A percentile compares a stretch with the other conserved stretches of the same genome.
Evolutionary conservation across 2,797 vertebrate species (phyloP).

Genomic region (Borostomias antarcticus): DNA sequence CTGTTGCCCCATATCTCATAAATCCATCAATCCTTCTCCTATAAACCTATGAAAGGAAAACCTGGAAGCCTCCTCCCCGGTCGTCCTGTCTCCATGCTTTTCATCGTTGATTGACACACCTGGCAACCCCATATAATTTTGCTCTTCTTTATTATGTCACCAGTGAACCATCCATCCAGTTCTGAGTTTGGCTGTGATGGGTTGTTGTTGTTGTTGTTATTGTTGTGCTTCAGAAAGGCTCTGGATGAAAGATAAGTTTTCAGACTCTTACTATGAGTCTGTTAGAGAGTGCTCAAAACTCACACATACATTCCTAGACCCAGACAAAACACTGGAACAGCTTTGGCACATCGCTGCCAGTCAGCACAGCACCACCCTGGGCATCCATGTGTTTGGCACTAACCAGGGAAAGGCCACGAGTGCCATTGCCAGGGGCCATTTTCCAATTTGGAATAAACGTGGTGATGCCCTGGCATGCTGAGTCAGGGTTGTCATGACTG

Average conservation of each 20-base stretch:
- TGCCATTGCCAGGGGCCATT: conserved; percentile 56
- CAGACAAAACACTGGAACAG: too few species aligned
- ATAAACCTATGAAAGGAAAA: conserved; percentile 53
- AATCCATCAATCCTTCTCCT: conserved; percentile 57
- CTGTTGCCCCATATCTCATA: conserved; percentile 41
- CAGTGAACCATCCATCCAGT: conserved; percentile 2
- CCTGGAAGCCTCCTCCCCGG: conserved; percentile 21
- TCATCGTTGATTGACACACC: conserved; percentile 33
- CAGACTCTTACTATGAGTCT: too few species aligned
- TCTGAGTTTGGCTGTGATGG: not conserved
- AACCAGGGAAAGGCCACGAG: conserved; percentile 50
- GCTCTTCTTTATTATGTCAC: too few species aligned
- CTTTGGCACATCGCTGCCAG: not conserved
- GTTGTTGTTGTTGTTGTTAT: conserved; percentile 8
- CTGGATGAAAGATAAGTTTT: too few species aligned
- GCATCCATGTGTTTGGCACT: conserved; percentile 15
- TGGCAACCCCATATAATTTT: conserved; percentile 22
- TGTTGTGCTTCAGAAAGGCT: too few species aligned
- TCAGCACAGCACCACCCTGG: conserved; percentile 11
- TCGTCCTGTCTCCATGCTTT: conserved; percentile 13
- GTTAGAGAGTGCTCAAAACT: not conserved
- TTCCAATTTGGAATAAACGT: conserved; percentile 62
- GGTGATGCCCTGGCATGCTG: conserved; percentile 56
- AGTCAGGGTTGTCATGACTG: conserved; percentile 68
- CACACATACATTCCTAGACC: not conserved